These are phyloP conservation scores for Eupleurogrammus muticus DNA, from an alignment of 2,797 vertebrate species.

Conservation along the genomic window DNA sequence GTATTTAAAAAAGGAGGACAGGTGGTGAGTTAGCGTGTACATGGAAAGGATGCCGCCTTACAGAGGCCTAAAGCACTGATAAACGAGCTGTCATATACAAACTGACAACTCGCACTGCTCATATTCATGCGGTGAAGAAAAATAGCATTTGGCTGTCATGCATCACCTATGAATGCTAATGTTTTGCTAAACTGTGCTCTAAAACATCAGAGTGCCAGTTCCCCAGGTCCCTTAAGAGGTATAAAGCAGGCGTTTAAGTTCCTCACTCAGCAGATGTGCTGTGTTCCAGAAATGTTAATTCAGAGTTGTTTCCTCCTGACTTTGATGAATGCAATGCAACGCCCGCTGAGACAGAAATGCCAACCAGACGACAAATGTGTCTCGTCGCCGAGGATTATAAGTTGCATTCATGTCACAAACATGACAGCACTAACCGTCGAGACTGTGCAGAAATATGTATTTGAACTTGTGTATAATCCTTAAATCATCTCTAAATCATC, in stretches of 20 bases:
- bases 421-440: neutral
- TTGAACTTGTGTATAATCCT: neutral
- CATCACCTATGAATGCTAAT: constrained; percentile 71
- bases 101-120: constrained; percentile 66
- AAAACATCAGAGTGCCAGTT: constrained; percentile 44
- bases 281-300: constrained; percentile 43
- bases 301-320: constrained; percentile 42
- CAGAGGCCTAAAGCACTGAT: constrained; percentile 70
- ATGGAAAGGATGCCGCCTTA: constrained; percentile 62
- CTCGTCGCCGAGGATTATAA: constrained; percentile 12
- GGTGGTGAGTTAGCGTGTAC: constrained; percentile 53
- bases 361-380: constrained; percentile 30
- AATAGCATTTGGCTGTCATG: constrained; percentile 60
- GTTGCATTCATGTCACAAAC: constrained; percentile 1
- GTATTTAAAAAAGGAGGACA: constrained; percentile 36
- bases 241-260: constrained; percentile 49
- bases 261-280: constrained; percentile 54
- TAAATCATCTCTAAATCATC: neutral
- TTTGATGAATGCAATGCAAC: constrained; percentile 52
- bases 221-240: constrained; percentile 40
- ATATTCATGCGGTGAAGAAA: constrained; percentile 55
- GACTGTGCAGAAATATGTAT: neutral
- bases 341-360: constrained; percentile 22
- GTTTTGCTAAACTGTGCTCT: constrained; percentile 70
- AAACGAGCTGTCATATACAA: constrained; percentile 77